phyloP scores from a whole-genome alignment of 2,888 invertebrate genomes.

The Punctoribates punctum region DNA sequence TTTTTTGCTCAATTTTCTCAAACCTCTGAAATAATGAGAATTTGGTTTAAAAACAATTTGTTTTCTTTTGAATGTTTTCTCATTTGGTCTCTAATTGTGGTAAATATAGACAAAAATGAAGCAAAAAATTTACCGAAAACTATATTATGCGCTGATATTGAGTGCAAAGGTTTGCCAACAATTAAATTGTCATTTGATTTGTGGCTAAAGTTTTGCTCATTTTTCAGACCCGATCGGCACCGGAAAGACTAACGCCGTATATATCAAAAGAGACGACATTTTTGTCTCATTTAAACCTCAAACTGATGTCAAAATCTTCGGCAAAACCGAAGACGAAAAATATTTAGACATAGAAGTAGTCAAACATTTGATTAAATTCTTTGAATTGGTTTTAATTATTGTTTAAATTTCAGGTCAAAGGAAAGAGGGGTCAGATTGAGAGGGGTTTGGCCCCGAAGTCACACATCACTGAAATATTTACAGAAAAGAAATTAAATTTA shows the following conservation, averaged over 20 bases:
- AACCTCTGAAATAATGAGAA: background rate
- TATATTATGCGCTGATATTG: background rate
- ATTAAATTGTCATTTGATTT: background rate
- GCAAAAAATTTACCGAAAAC: background rate
- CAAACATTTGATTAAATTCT: background rate
- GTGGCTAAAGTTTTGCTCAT: background rate
- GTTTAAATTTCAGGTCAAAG: slow-evolving; percentile 1
- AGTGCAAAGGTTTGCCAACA: slow-evolving; percentile 21
- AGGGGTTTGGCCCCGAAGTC: background rate
- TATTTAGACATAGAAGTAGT: slow-evolving; percentile 32
- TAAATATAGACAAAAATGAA: background rate
- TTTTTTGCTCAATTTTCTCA: slow-evolving; percentile 13
- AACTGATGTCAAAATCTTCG: slow-evolving; percentile 25
- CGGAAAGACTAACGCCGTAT: background rate
- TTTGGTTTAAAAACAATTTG: background rate
- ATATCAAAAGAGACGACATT: background rate
- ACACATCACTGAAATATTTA: background rate
- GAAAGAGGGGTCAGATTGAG: background rate
- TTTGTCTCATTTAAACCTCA: background rate
- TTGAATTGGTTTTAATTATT: background rate
- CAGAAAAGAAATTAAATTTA: background rate
- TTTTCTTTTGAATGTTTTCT: background rate
- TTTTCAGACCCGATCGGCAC: background rate
- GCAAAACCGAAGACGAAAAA: slow-evolving; percentile 38
- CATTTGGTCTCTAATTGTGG: background rate